phyloP scores from a whole-genome alignment of 2,888 invertebrate species.

The Crepidodera aurea region DNA sequence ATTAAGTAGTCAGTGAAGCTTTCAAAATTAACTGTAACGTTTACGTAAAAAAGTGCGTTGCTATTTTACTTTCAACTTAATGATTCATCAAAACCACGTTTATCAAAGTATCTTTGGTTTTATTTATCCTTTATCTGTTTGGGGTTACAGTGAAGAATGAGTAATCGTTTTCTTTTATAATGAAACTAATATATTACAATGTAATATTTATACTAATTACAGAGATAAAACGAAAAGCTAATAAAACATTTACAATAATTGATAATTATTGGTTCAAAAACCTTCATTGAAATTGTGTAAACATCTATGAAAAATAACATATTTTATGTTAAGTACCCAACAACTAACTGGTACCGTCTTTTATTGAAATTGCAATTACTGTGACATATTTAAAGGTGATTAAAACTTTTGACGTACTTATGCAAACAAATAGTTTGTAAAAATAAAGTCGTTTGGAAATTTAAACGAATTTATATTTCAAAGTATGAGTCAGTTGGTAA shows the following conservation, averaged over 20 bases:
- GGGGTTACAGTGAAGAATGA: neutral
- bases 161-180: neutral
- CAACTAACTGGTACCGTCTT: neutral
- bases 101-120: neutral
- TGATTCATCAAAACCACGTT: too few species aligned
- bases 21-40: too few species aligned
- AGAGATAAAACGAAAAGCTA: neutral
- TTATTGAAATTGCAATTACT: neutral
- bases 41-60: too few species aligned
- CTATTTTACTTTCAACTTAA: too few species aligned
- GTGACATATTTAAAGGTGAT: neutral
- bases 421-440: neutral
- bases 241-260: neutral
- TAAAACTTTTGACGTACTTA: neutral
- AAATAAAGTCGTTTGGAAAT: neutral
- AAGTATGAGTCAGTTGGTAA: neutral
- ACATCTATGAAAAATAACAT: neutral
- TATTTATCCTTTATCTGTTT: neutral
- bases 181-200: neutral
- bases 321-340: neutral
- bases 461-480: neutral
- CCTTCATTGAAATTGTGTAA: neutral
- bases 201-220: neutral
- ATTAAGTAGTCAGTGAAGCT: too few species aligned
- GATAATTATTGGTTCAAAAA: neutral